These are phyloP conservation scores for Catostylus mosaicus DNA, from an alignment of 30 jellyfish, hydroid and myxozoan species.

Conservation along the genomic window DNA sequence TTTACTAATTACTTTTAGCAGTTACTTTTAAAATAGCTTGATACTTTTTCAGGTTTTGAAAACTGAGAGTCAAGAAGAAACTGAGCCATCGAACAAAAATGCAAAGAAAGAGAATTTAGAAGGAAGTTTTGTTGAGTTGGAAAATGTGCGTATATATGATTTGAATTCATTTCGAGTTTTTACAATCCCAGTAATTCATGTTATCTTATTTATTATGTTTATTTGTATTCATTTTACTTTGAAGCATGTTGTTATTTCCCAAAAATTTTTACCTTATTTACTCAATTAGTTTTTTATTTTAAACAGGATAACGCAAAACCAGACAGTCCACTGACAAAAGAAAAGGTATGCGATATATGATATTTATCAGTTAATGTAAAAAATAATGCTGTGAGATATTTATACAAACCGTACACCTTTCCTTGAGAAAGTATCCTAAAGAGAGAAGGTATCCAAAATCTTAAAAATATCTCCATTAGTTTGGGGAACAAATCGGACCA, in stretches of 20 bases:
- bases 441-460: too few species aligned
- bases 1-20: too few species aligned
- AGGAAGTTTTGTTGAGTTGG: conserved; percentile 14
- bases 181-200: neutral
- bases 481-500: too few species aligned
- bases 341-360: conserved; percentile 20
- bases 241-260: neutral
- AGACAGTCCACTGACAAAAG: conserved; percentile 64
- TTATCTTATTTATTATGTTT: too few species aligned
- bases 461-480: too few species aligned
- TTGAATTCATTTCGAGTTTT: neutral
- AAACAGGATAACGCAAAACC: conserved; percentile 9
- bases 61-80: neutral
- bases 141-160: neutral
- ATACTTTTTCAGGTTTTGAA: conserved; percentile 8
- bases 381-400: too few species aligned
- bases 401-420: too few species aligned
- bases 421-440: too few species aligned
- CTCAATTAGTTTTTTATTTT: neutral
- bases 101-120: conserved; percentile 25
- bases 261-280: neutral
- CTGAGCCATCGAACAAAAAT: neutral
- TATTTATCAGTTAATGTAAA: too few species aligned
- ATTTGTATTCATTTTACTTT: neutral
- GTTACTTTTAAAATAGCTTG: too few species aligned